phyloP scores from a whole-genome alignment of 2,797 vertebrate species.

The Bryconaethiops microstoma region DNA sequence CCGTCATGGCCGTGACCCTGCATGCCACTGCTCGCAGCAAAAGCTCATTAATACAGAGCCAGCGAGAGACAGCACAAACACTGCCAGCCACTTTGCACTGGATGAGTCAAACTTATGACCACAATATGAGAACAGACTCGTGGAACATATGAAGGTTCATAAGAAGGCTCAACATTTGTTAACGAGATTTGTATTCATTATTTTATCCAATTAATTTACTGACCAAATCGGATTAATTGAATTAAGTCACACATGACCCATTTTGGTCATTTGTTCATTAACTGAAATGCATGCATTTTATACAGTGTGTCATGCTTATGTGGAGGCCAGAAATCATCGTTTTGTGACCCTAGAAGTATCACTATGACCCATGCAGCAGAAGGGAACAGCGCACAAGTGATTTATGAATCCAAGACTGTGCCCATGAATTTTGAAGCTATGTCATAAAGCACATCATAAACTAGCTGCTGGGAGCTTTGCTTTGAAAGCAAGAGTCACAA shows the following conservation, averaged over 20 bases:
- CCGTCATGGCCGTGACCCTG: conserved; percentile 67
- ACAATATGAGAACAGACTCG: conserved; percentile 37
- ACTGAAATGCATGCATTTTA: background rate
- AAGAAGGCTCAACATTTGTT: conserved; percentile 17
- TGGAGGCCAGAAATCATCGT: conserved; percentile 9
- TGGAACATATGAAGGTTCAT: conserved; percentile 37
- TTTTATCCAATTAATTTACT: background rate
- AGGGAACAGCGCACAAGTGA: conserved; percentile 22
- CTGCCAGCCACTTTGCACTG: conserved; percentile 37
- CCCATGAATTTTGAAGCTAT: conserved; percentile 48
- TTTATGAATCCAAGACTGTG: conserved; percentile 45
- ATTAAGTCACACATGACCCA: background rate
- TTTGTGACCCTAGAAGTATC: conserved; percentile 27
- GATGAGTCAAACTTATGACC: conserved; percentile 48
- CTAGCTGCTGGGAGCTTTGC: conserved; percentile 37
- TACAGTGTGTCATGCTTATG: conserved; percentile 10
- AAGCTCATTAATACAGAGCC: conserved; percentile 73
- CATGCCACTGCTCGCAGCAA: conserved; percentile 82
- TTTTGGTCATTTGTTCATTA: background rate
- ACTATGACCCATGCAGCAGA: background rate
- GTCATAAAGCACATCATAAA: conserved; percentile 55
- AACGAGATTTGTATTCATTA: conserved; percentile 26
- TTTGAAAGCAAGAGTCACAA: conserved; percentile 53
- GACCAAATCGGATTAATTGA: conserved; percentile 8
- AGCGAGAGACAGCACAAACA: conserved; percentile 69